Conservation (phyloP, 1,140 invertebrate species). For the Heliothis subflexa region DNA sequence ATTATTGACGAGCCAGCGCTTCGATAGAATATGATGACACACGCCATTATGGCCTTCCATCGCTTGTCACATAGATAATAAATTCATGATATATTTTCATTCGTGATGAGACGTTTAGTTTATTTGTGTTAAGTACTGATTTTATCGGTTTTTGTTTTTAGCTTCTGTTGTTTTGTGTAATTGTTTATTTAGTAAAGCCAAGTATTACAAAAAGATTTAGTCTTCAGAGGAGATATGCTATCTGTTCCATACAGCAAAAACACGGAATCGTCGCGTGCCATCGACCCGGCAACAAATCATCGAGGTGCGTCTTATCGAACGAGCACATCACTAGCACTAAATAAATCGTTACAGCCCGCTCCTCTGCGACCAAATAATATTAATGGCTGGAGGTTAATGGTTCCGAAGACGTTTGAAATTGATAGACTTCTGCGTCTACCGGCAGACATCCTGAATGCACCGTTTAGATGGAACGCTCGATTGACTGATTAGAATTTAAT, state of each 20-base stretch:
- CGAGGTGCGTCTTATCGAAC: slow-evolving; percentile 73
- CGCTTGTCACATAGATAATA: slow-evolving; percentile 67
- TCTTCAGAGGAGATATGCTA: not conserved
- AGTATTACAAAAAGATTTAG: not conserved
- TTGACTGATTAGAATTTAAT: slow-evolving; percentile 67
- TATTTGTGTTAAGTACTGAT: slow-evolving; percentile 53
- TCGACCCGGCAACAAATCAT: slow-evolving; percentile 68
- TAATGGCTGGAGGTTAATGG: slow-evolving; percentile 73
- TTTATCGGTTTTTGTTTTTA: slow-evolving; percentile 47
- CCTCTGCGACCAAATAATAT: slow-evolving; percentile 69
- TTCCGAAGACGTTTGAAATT: slow-evolving; percentile 73
- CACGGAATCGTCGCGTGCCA: slow-evolving; percentile 42
- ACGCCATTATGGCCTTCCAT: slow-evolving; percentile 69
- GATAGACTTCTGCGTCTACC: slow-evolving; percentile 69
- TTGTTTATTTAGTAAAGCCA: not conserved
- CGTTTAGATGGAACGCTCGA: slow-evolving; percentile 53
- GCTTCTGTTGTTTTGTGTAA: slow-evolving; percentile 20
- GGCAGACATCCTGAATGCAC: slow-evolving; percentile 58
- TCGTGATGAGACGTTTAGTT: slow-evolving; percentile 63
- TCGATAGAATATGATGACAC: slow-evolving; percentile 80
- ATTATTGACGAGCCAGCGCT: slow-evolving; percentile 77
- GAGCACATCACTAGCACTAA: slow-evolving; percentile 77
- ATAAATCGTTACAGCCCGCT: slow-evolving; percentile 69
- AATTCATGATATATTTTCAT: slow-evolving; percentile 66
- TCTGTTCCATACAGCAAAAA: slow-evolving; percentile 17